Evolutionary conservation across 2,888 invertebrate genomes (phyloP), one percentile per base, ranked within the genome.

Genomic region (Beris chalybata): DNA sequence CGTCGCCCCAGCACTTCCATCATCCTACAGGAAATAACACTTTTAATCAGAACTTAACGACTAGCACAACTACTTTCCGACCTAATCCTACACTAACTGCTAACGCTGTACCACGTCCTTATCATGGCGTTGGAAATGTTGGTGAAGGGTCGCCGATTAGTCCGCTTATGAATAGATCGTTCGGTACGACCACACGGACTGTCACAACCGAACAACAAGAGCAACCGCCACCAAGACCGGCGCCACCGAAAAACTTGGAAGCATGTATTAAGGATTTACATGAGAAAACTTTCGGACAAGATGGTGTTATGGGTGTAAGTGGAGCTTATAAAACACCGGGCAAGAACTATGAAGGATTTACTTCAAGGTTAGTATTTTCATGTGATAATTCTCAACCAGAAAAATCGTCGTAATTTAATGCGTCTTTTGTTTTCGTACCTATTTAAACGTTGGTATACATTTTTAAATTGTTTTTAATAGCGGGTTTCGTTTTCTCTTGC

Each of bases 331-430:
- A 63, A 30, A 65, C 59, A 43, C 75, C 54, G 76, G 82, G 82
- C 52, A 83, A 83, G 73, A 86, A 82, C 71, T 88, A 88, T 74
- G 87, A 88, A 74, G 87, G 87, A 63, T 88, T 86, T 74, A 87
- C 87, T 12, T 86, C 87, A 63, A 86, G 86, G 87, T 87, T 71
- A 83, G 83, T 69, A 30, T 4, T 52, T 54, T 53, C 4, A 22
- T 22, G 22, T 22, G 22, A 22, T 22, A 22, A 22, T 22, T 22
- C 3, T n/a, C n/a, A n/a, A n/a, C n/a, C n/a, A n/a, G n/a, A n/a
- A n/a, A n/a, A n/a, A 22, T 2, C 22, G 1, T 22, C 12, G 6
- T 53, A 30, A 9, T 53, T 7, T 29, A 9, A 31, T 55, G 32
- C 38, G 38, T 38, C 38, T 38, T 38, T 38, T 1, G 48, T n/a